These are phyloP conservation scores for Lateolabrax maculatus DNA, from an alignment of 2,797 vertebrate species.

Conservation along the genomic window DNA sequence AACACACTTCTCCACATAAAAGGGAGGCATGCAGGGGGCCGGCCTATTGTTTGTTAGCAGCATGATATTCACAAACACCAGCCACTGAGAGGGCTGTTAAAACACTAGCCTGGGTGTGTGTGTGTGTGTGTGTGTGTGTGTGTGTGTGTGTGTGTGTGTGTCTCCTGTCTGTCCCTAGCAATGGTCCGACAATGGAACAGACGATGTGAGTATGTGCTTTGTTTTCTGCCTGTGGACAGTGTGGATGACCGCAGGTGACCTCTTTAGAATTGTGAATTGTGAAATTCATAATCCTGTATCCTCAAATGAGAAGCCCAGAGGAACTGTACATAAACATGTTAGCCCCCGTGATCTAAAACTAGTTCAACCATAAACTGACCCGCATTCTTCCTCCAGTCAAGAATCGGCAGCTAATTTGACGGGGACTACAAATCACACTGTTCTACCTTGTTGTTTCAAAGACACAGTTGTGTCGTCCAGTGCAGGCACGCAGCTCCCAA, in stretches of 20 bases:
- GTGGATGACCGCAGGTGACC: constrained; percentile 25
- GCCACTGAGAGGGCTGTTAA: constrained; percentile 34
- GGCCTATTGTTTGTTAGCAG: constrained; percentile 51
- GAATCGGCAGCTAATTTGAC: not conserved
- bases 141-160: not conserved
- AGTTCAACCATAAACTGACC: too few relatives aligned
- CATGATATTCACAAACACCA: constrained; percentile 46
- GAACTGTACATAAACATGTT: not conserved
- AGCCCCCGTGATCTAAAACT: not conserved
- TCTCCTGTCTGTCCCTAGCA: not conserved
- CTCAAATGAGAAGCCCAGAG: not conserved
- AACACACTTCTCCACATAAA: constrained; percentile 34
- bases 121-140: not conserved
- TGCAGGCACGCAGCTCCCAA: constrained; percentile 16
- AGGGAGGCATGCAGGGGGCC: constrained; percentile 17
- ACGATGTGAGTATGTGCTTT: constrained; percentile 14
- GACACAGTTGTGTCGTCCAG: not conserved
- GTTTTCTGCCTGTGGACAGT: constrained; percentile 7
- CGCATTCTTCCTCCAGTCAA: not conserved
- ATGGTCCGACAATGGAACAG: constrained; percentile 9
- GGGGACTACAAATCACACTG: constrained; percentile 17
- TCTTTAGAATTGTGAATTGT: not conserved
- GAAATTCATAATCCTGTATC: not conserved
- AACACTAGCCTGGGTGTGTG: constrained; percentile 47
- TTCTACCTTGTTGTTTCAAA: constrained; percentile 22